phyloP scores from a whole-genome alignment of 1,140 invertebrate species.

The Brachionus paranguensis region DNA sequence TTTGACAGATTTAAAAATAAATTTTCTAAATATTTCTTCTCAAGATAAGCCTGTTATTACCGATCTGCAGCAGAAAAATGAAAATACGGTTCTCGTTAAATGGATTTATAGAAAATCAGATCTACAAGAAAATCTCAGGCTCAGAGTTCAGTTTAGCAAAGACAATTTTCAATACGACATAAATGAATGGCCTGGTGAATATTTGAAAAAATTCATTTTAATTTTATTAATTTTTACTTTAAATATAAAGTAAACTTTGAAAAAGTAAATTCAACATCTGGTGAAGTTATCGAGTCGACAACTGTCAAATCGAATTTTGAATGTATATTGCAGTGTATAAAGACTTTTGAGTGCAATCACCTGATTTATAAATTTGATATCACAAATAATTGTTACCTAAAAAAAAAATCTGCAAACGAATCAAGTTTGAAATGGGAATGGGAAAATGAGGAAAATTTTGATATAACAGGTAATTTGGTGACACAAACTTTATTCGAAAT shows the following conservation, averaged over 20 bases:
- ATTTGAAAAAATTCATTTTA: not conserved
- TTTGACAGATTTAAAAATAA: not conserved
- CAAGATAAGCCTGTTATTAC: not conserved
- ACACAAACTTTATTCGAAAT: not conserved
- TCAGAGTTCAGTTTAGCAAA: conserved; percentile 23
- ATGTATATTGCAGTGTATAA: conserved; percentile 3
- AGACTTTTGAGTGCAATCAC: not conserved
- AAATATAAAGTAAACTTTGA: not conserved
- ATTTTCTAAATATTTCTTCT: not conserved
- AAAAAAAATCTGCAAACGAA: not conserved
- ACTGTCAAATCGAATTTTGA: not conserved
- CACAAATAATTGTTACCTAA: not conserved
- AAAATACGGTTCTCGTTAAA: not conserved
- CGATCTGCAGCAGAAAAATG: not conserved
- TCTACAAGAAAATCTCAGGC: not conserved
- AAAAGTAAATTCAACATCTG: not conserved
- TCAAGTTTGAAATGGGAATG: not conserved
- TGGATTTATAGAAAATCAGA: not conserved
- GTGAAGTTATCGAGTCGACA: not conserved
- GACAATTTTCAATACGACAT: conserved; percentile 20
- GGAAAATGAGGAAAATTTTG: not conserved
- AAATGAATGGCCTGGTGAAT: conserved; percentile 11
- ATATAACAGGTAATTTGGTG: not conserved
- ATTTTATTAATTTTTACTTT: not conserved
- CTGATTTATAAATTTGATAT: not conserved